Percentiles rank a stretch among this genome's conserved stretches.
These are phyloP conservation scores for Cheilosia soror DNA, from an alignment of 2,888 invertebrate species.

Conservation along the genomic window DNA sequence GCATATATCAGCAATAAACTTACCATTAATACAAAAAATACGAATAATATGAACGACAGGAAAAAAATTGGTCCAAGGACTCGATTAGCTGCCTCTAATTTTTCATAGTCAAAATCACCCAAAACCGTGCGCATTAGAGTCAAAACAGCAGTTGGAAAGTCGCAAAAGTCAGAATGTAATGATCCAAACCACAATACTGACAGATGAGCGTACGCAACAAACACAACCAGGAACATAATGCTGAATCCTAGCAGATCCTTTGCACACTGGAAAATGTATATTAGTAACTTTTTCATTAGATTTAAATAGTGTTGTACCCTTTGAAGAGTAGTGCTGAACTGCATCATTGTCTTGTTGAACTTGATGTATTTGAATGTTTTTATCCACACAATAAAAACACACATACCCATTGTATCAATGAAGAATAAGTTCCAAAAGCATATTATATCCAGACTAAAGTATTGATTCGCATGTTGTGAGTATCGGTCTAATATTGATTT, in stretches of 20 bases:
- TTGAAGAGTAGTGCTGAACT: conserved; percentile 58
- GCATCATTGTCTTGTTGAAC: conserved; percentile 76
- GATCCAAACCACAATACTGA: conserved; percentile 71
- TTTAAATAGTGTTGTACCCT: conserved; percentile 39
- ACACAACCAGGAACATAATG: conserved; percentile 60
- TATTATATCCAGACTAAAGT: conserved; percentile 64
- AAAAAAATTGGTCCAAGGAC: conserved; percentile 56
- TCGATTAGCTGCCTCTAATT: neutral
- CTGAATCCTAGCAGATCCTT: conserved; percentile 73
- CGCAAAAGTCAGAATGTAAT: conserved; percentile 41
- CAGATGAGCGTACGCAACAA: conserved; percentile 72
- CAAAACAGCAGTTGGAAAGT: conserved; percentile 44
- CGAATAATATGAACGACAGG: conserved; percentile 65
- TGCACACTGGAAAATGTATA: conserved; percentile 53
- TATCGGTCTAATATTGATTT: neutral
- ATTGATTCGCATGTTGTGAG: conserved; percentile 3
- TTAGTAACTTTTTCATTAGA: neutral
- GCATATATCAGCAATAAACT: neutral
- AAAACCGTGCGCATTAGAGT: conserved; percentile 67
- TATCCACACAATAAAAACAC: conserved; percentile 75
- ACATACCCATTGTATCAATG: conserved; percentile 61
- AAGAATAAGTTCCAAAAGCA: conserved; percentile 26
- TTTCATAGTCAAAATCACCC: conserved; percentile 51
- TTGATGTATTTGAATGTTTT: conserved; percentile 65
- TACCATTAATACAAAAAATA: conserved; percentile 73